phyloP scores from a whole-genome alignment of 2,797 vertebrate genomes.

The Tragopan temminckii region DNA sequence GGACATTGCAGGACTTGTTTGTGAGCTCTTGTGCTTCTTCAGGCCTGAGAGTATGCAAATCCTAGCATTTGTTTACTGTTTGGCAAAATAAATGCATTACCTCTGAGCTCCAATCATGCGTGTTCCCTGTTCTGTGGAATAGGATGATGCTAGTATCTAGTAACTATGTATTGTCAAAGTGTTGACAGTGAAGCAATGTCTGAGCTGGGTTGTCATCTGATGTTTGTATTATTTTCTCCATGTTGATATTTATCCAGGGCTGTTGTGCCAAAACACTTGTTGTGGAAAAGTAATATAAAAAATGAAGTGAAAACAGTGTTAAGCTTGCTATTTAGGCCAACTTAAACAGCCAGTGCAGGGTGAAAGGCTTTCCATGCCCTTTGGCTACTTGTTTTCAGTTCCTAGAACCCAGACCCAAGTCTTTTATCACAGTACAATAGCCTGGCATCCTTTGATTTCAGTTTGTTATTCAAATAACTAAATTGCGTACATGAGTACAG shows the following conservation, averaged over 20 bases:
- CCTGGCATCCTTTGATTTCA: neutral
- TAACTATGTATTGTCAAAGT: neutral
- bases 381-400: neutral
- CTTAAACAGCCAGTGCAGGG: neutral
- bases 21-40: neutral
- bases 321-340: neutral
- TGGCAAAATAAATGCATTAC: neutral
- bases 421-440: neutral
- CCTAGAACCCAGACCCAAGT: neutral
- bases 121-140: neutral
- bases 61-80: neutral
- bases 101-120: fast-evolving
- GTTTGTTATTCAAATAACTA: neutral
- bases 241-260: neutral
- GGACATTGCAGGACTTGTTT: neutral
- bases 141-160: neutral
- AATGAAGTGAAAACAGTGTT: neutral
- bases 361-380: neutral
- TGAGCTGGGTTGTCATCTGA: neutral
- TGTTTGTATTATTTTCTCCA: neutral
- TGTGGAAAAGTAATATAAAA: neutral
- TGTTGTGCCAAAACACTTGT: neutral
- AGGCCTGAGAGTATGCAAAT: fast-evolving
- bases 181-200: neutral
- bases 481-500: neutral